Conservation (phyloP, 1,140 invertebrate species). For the Pararge aegeria region DNA sequence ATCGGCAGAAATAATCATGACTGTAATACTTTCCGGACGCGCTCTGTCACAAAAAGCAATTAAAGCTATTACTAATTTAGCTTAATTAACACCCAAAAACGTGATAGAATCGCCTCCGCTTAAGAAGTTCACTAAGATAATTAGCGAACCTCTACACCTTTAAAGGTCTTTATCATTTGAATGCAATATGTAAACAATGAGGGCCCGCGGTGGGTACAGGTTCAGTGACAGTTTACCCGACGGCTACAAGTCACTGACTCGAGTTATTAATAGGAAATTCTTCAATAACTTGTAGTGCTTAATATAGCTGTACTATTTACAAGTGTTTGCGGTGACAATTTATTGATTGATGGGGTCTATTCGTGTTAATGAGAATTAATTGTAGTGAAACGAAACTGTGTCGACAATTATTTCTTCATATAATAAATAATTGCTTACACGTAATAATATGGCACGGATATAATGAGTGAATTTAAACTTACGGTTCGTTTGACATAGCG, state of each 20-base stretch:
- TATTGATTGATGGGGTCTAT: slow-evolving; percentile 53
- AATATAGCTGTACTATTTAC: slow-evolving; percentile 55
- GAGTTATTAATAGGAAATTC: slow-evolving; percentile 59
- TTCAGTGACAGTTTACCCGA: slow-evolving; percentile 47
- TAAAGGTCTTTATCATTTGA: slow-evolving; percentile 9
- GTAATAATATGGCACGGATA: too few relatives aligned
- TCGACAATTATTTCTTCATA: slow-evolving; percentile 31
- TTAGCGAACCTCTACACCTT: not conserved
- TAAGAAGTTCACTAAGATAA: too few relatives aligned
- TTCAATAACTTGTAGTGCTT: slow-evolving; percentile 51
- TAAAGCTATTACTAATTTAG: too few relatives aligned
- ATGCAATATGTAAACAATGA: slow-evolving; percentile 25
- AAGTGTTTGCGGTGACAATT: slow-evolving; percentile 54
- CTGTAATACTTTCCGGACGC: too few relatives aligned
- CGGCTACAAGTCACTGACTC: slow-evolving; percentile 54
- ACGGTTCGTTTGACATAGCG: too few relatives aligned
- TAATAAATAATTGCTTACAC: not conserved
- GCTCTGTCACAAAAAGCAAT: too few relatives aligned
- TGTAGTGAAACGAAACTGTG: slow-evolving; percentile 44
- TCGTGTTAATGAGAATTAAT: slow-evolving; percentile 62
- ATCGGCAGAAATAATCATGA: too few relatives aligned
- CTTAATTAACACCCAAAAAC: too few relatives aligned
- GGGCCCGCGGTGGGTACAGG: slow-evolving; percentile 34
- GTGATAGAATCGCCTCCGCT: too few relatives aligned
- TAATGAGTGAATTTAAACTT: too few relatives aligned